These are phyloP conservation scores for Pseudochromis fuscus DNA, from an alignment of 2,797 vertebrate species.

Conservation along the genomic window DNA sequence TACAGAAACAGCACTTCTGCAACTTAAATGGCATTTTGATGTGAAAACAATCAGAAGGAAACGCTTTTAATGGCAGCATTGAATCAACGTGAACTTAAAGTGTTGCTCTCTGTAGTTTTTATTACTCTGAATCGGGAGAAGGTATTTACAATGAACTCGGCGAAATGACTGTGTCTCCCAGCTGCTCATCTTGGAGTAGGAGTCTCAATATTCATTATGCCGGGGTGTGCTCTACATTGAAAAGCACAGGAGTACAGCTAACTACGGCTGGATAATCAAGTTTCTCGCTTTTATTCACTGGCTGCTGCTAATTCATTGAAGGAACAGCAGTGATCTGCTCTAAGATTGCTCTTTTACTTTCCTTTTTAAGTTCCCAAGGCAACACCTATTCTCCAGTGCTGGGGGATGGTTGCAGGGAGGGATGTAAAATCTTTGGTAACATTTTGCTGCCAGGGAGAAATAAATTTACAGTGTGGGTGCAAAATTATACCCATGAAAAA, in stretches of 20 bases:
- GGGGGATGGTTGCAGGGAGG: too few species aligned
- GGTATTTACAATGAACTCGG: neutral
- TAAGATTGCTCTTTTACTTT: too few species aligned
- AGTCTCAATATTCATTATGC: neutral
- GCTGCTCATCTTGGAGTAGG: neutral
- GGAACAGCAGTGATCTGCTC: neutral
- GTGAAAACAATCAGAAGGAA: slow-evolving; percentile 42
- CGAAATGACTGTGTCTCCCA: neutral
- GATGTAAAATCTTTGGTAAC: too few species aligned
- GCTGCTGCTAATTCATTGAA: neutral
- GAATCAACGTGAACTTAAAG: slow-evolving; percentile 20
- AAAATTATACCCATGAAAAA: too few species aligned
- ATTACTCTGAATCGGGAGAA: neutral
- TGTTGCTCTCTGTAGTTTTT: slow-evolving; percentile 15
- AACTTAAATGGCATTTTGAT: slow-evolving; percentile 36
- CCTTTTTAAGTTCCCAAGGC: too few species aligned
- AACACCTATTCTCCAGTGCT: too few species aligned
- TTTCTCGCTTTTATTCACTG: neutral
- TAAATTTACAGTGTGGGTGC: too few species aligned
- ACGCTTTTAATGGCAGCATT: neutral
- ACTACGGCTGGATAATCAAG: neutral
- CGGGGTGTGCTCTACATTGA: neutral
- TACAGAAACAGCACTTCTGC: slow-evolving; percentile 14
- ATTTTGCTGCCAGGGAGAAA: too few species aligned
- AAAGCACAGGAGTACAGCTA: neutral